Evolutionary conservation across 1,140 invertebrate species (phyloP).

Genomic region (Drosophila simulans): DNA sequence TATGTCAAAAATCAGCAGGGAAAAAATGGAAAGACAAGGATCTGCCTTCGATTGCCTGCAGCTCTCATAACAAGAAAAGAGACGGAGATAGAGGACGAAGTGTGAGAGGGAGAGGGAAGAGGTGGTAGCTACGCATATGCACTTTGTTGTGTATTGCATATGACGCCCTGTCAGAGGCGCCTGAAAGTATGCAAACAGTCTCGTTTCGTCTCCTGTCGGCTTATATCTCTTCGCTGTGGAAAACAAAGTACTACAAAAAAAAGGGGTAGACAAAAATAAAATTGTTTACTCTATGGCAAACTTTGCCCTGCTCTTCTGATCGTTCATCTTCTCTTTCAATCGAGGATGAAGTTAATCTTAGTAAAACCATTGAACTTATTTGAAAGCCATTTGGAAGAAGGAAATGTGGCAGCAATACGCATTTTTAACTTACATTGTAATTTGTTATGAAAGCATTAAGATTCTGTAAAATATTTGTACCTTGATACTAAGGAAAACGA

Average conservation of each 20-base stretch:
- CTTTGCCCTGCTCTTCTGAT: slow-evolving; percentile 9
- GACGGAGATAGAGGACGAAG: not conserved
- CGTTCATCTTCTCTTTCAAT: not conserved
- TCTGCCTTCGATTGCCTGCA: slow-evolving; percentile 72
- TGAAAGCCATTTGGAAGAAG: not conserved
- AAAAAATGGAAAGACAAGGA: slow-evolving; percentile 59
- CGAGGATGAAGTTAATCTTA: slow-evolving; percentile 26
- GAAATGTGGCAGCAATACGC: too few relatives aligned
- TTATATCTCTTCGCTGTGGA: slow-evolving; percentile 45
- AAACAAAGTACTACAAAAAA: slow-evolving; percentile 7
- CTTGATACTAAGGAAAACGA: too few relatives aligned
- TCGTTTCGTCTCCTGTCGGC: slow-evolving; percentile 49
- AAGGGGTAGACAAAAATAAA: slow-evolving; percentile 23
- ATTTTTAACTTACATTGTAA: too few relatives aligned
- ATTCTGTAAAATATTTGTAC: too few relatives aligned
- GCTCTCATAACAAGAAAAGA: slow-evolving; percentile 13
- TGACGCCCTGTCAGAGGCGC: slow-evolving; percentile 60
- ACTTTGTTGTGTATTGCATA: slow-evolving; percentile 57
- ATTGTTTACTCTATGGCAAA: slow-evolving; percentile 45
- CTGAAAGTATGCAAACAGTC: slow-evolving; percentile 67
- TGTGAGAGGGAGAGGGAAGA: not conserved
- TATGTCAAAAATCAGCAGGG: slow-evolving; percentile 77
- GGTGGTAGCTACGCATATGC: slow-evolving; percentile 21
- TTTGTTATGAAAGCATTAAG: too few relatives aligned
- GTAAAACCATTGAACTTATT: slow-evolving; percentile 5